Evolutionary conservation across 2,797 vertebrate genomes (phyloP).

Genomic region (Dallia pectoralis): DNA sequence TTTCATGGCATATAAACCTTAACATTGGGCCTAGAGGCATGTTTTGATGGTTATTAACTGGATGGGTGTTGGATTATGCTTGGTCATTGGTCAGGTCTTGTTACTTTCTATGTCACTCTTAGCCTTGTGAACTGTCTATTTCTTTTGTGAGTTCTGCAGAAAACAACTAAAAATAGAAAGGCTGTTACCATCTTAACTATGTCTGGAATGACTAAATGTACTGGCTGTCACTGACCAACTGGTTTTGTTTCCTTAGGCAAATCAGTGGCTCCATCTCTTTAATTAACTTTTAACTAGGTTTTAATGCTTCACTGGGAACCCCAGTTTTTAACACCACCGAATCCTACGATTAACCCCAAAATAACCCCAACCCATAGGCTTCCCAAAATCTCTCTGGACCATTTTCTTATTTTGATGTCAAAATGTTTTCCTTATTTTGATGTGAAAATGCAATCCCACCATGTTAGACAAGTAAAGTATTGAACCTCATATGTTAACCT

Average conservation of each 20-base stretch:
- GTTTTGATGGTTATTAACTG: too few relatives aligned
- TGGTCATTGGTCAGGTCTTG: too few relatives aligned
- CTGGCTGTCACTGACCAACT: slow-evolving; percentile 45
- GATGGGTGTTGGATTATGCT: too few relatives aligned
- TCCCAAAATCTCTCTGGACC: too few relatives aligned
- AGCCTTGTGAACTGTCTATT: too few relatives aligned
- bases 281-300: slow-evolving; percentile 35
- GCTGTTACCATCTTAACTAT: slow-evolving; percentile 43
- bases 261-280: slow-evolving; percentile 30
- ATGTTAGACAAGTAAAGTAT: too few relatives aligned
- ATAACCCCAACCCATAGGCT: too few relatives aligned
- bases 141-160: slow-evolving; percentile 25
- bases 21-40: not conserved
- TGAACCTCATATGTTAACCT: too few relatives aligned
- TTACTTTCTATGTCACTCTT: not conserved
- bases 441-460: too few relatives aligned
- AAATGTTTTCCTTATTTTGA: too few relatives aligned
- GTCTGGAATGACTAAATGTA: slow-evolving; percentile 57
- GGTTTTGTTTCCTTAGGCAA: slow-evolving; percentile 25
- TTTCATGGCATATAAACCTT: not conserved
- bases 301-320: slow-evolving; percentile 3
- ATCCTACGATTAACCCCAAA: not conserved
- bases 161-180: slow-evolving; percentile 17
- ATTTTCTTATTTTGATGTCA: too few relatives aligned
- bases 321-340: not conserved